These are phyloP conservation scores for Hemicrepidius hirtus DNA, from an alignment of 2,888 invertebrate genomes.

Conservation along the genomic window DNA sequence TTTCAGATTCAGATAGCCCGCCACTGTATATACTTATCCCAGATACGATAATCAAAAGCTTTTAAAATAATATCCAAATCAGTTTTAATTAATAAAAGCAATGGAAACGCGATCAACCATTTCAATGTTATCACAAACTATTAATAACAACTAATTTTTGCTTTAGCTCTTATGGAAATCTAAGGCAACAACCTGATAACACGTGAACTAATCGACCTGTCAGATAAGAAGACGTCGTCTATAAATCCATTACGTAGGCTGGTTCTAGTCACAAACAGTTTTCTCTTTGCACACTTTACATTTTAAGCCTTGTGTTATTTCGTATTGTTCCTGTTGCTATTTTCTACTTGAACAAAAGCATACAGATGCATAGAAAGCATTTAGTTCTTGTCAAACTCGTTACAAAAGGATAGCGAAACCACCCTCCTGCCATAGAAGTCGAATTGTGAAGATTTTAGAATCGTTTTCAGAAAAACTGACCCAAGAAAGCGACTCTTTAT, in stretches of 20 bases:
- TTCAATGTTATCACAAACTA: constrained; percentile 15
- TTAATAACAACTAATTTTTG: constrained; percentile 34
- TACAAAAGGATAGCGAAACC: constrained; percentile 6
- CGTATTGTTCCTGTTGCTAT: constrained; percentile 12
- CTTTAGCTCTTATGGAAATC: constrained; percentile 1
- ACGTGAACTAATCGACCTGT: constrained; percentile 41
- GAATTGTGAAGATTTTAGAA: not conserved
- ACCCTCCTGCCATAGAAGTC: not conserved
- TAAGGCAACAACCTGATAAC: constrained; percentile 33
- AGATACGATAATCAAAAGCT: constrained; percentile 1
- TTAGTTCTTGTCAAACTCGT: not conserved
- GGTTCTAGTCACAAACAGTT: constrained; percentile 22
- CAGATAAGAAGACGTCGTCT: constrained; percentile 31
- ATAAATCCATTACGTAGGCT: constrained; percentile 33
- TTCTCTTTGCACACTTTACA: constrained; percentile 13
- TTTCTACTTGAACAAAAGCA: constrained; percentile 27
- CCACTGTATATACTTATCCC: too few species aligned
- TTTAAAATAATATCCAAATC: constrained; percentile 12
- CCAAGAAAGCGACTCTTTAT: too few species aligned
- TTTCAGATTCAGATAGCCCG: too few species aligned
- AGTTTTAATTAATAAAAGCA: constrained; percentile 17
- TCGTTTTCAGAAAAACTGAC: too few species aligned
- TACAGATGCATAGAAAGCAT: constrained; percentile 14
- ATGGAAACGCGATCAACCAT: constrained; percentile 15
- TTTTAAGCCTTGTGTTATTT: constrained; percentile 24